Evolutionary conservation across 2,797 vertebrate species (phyloP).

Genomic region (Rousettus madagascariensis): DNA sequence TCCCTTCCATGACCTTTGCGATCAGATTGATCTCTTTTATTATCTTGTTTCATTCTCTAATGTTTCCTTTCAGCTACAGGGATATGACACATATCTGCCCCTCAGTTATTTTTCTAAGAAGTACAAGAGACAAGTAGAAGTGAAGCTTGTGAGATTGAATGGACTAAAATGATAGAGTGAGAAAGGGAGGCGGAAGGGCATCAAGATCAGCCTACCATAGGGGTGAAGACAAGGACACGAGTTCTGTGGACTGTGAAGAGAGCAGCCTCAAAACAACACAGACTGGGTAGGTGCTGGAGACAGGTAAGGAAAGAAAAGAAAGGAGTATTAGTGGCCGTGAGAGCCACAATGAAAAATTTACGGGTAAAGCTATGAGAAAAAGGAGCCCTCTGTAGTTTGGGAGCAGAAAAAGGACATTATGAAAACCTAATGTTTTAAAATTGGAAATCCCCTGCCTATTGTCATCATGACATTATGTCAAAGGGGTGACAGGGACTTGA

Average conservation of each 20-base stretch:
- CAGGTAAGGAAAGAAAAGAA: background rate
- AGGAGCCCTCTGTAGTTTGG: background rate
- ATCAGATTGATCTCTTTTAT: background rate
- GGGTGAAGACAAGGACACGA: background rate
- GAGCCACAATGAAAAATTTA: background rate
- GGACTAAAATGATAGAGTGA: background rate
- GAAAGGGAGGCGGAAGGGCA: background rate
- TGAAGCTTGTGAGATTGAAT: background rate
- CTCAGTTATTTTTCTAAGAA: background rate
- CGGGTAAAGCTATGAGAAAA: background rate
- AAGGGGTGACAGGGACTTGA: background rate
- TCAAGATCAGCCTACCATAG: background rate
- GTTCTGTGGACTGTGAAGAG: background rate
- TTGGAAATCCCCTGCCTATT: background rate
- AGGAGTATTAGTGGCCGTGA: background rate
- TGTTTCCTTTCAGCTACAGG: background rate
- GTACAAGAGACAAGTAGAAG: background rate
- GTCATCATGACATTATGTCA: background rate
- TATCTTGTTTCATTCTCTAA: background rate
- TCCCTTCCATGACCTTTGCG: background rate
- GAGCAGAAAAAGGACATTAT: background rate
- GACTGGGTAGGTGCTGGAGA: background rate
- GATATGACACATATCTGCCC: background rate
- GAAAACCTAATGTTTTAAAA: background rate
- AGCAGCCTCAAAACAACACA: background rate